These are phyloP conservation scores for Myathropa florea DNA, from an alignment of 2,888 invertebrate species.

Conservation along the genomic window DNA sequence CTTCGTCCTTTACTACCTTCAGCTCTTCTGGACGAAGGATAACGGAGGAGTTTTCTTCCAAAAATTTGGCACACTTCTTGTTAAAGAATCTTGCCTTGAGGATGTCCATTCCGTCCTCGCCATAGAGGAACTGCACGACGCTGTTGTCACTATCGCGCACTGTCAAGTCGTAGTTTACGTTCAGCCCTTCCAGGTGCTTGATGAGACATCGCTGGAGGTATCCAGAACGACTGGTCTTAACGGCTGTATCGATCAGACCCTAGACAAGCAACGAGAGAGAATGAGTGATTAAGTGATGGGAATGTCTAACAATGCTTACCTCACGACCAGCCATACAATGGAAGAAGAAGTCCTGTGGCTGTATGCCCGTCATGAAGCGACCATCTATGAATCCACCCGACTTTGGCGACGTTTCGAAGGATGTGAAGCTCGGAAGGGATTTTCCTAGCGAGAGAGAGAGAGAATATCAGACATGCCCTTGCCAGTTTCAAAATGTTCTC, in stretches of 20 bases:
- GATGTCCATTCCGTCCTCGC: constrained; percentile 96
- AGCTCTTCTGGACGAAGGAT: constrained; percentile 84
- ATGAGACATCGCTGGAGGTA: constrained; percentile 98
- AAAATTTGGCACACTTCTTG: constrained; percentile 87
- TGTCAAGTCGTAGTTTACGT: constrained; percentile 95
- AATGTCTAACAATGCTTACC: constrained; percentile 81
- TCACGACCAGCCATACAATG: constrained; percentile 99
- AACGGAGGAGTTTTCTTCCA: constrained; percentile 89
- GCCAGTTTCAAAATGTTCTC: background rate
- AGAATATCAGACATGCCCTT: background rate
- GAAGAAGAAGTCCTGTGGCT: constrained; percentile 98
- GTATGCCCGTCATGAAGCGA: constrained; percentile 98
- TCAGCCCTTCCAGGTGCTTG: constrained; percentile 98
- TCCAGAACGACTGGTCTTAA: constrained; percentile 99
- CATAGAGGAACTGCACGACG: constrained; percentile 95
- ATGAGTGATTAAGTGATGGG: background rate
- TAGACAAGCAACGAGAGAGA: constrained; percentile 75
- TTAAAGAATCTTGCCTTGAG: constrained; percentile 92
- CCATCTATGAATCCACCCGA: constrained; percentile 98
- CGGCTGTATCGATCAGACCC: constrained; percentile 99
- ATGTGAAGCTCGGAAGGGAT: constrained; percentile 94
- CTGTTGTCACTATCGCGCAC: constrained; percentile 97
- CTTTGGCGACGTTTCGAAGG: constrained; percentile 92
- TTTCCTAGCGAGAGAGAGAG: constrained; percentile 82
- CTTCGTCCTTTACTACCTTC: constrained; percentile 83